Conservation (phyloP, 2,113 vertebrate species). For the Blennius ocellaris region DNA sequence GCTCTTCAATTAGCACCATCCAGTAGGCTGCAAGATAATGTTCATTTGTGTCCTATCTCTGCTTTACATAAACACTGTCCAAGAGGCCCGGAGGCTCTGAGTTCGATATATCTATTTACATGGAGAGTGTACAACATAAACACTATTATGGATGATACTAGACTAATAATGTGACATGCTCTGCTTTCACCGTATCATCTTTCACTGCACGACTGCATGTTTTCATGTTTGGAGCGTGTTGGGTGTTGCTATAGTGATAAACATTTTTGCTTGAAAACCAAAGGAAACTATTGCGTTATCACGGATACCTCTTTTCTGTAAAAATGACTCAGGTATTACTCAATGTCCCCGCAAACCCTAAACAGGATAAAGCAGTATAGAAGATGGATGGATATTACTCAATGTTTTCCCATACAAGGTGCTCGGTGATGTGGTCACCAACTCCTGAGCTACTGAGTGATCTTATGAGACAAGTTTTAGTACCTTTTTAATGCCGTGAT, state of each 20-base stretch:
- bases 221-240: slow-evolving; percentile 40
- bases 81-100: slow-evolving; percentile 40
- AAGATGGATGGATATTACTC: background rate
- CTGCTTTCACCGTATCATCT: background rate
- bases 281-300: slow-evolving; percentile 13
- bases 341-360: background rate
- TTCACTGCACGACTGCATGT: slow-evolving; percentile 5
- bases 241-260: slow-evolving; percentile 20
- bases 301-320: slow-evolving; percentile 9
- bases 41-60: slow-evolving; percentile 64
- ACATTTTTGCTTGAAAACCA: background rate
- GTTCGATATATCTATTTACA: slow-evolving; percentile 63
- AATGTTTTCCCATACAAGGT: slow-evolving; percentile 49
- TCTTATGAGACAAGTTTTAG: slow-evolving; percentile 12
- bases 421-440: slow-evolving; percentile 5
- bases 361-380: too few relatives aligned
- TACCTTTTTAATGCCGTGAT: slow-evolving; percentile 51
- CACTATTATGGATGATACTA: slow-evolving; percentile 17
- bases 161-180: slow-evolving; percentile 8
- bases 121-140: slow-evolving; percentile 50
- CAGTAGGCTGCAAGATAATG: slow-evolving; percentile 65
- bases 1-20: slow-evolving; percentile 75
- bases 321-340: slow-evolving; percentile 1
- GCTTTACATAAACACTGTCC: slow-evolving; percentile 73
- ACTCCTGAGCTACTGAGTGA: slow-evolving; percentile 3